phyloP scores from a whole-genome alignment of 2,797 vertebrate genomes.

The Notolepis coatsorum region DNA sequence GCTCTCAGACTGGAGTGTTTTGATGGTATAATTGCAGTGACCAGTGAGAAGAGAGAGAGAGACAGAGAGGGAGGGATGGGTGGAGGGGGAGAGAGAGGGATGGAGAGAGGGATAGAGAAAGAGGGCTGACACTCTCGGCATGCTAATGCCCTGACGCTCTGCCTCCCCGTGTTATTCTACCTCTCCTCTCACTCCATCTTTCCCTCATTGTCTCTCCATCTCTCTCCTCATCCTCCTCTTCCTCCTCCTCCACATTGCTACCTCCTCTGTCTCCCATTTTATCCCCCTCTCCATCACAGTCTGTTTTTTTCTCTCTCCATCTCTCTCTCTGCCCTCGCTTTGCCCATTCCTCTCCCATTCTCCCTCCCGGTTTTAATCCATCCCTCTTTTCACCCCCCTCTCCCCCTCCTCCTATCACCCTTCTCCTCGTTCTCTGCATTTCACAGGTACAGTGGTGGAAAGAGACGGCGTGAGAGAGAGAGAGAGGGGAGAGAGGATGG shows the following conservation, averaged over 20 bases:
- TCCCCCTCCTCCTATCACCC: slow-evolving; percentile 9
- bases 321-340: slow-evolving; percentile 44
- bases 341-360: slow-evolving; percentile 60
- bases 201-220: slow-evolving; percentile 73
- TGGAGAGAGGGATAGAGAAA: slow-evolving; percentile 60
- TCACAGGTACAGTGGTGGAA: slow-evolving; percentile 78
- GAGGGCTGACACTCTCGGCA: slow-evolving; percentile 84
- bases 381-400: slow-evolving; percentile 50
- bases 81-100: slow-evolving; percentile 64
- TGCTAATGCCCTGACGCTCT: slow-evolving; percentile 78
- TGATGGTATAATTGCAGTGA: slow-evolving; percentile 88
- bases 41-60: slow-evolving; percentile 80
- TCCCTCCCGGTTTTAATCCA: slow-evolving; percentile 68
- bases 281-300: slow-evolving; percentile 72
- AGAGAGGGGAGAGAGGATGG: background rate
- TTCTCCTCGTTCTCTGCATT: slow-evolving; percentile 37
- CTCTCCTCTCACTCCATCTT: slow-evolving; percentile 50
- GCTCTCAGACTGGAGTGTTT: slow-evolving; percentile 88
- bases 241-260: slow-evolving; percentile 30
- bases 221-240: slow-evolving; percentile 62
- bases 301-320: slow-evolving; percentile 43
- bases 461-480: slow-evolving; percentile 16
- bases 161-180: slow-evolving; percentile 34
- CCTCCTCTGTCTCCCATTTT: slow-evolving; percentile 61
- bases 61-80: slow-evolving; percentile 43